Evolutionary conservation across 2,888 invertebrate species (phyloP), one percentile per base, ranked within the genome.

Genomic region (Melinaea marsaeus): DNA sequence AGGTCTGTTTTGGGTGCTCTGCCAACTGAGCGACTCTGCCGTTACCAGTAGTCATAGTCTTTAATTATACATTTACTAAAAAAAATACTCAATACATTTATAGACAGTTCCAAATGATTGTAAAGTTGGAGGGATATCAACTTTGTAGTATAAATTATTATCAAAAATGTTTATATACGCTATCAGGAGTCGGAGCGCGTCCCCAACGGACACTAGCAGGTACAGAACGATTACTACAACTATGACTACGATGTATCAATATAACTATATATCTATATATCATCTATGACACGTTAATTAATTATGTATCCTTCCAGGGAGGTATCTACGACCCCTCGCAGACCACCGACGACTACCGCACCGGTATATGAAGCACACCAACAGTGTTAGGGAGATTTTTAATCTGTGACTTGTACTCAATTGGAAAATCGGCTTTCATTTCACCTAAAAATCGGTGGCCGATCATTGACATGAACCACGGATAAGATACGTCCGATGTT

Each of bases 201-300:
- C 61, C 78, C 79, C 9, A 86, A 85, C 57, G 86, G 86, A 48
- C 85, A 85, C 60, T 85, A 80, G 70, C 76, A 75, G 82, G 82
- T 82, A 77, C 72, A 69, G 22, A 51, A 9, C 11, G 6, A 37
- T 9, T 2, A 42, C 42, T 42, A 42, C 9, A 42, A 2, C 11
- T 42, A 9, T 42, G 7, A 22, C 11, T 45, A 9, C 11, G 6
- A 9, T 45, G 11, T 46, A 46, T 46, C 13, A 46, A 46, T 46
- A 13, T 32, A 51, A 5, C 7, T 9, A 9, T 51, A 2, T 37
- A 37, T 37, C 37, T 2, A 37, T 37, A 37, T 37, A 37, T 22
- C 37, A 37, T 37, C 37, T 37, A 37, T 37, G 7, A 37, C 7
- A 7, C 37, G 7, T 37, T 37, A 57, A 57, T 42, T 45, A 33